phyloP scores from a whole-genome alignment of 1,140 invertebrate species.

The Monomorium pharaonis region DNA sequence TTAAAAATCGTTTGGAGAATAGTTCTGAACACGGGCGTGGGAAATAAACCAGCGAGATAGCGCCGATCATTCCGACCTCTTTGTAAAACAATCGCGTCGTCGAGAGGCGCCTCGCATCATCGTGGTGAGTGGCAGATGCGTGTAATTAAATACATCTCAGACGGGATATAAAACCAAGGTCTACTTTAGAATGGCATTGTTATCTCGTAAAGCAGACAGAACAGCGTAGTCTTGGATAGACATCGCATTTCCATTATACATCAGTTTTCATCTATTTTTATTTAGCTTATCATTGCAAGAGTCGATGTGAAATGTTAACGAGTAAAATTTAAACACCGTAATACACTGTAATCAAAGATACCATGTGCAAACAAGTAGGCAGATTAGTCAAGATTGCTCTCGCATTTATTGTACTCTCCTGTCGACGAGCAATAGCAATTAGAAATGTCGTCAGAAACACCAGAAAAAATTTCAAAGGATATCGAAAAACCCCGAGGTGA shows the following conservation, averaged over 20 bases:
- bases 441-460: too few species aligned
- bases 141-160: conserved; percentile 24
- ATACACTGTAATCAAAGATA: neutral
- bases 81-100: conserved; percentile 25
- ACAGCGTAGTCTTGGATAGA: neutral
- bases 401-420: neutral
- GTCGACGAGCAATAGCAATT: neutral
- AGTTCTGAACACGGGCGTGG: neutral
- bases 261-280: neutral
- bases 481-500: neutral
- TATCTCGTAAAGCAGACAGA: conserved; percentile 6
- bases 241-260: neutral
- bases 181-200: conserved; percentile 17
- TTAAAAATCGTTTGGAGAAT: neutral
- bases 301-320: neutral
- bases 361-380: neutral
- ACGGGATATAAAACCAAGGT: conserved; percentile 27
- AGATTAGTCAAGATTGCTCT: neutral
- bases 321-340: neutral
- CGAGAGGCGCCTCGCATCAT: neutral
- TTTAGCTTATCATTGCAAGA: neutral
- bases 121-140: conserved; percentile 1
- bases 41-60: conserved; percentile 18
- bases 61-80: neutral
- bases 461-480: neutral